phyloP scores from a whole-genome alignment of 2,113 vertebrate genomes.

The Neodon shergylaensis region DNA sequence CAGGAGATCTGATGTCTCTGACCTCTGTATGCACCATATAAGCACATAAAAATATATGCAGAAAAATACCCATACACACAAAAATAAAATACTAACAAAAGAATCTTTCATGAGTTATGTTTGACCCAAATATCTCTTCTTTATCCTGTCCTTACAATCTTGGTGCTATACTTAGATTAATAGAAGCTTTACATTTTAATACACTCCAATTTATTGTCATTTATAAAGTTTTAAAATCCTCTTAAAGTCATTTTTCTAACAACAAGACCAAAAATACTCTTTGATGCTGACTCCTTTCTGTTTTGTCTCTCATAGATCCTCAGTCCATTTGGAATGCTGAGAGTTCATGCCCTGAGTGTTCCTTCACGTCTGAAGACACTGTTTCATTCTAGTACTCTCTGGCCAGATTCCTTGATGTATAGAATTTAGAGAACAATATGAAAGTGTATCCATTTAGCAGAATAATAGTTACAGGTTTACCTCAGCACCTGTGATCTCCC shows the following conservation, averaged over 20 bases:
- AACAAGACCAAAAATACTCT: neutral
- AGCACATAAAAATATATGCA: neutral
- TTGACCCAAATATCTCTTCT: neutral
- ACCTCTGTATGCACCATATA: too few relatives aligned
- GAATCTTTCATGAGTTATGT: neutral
- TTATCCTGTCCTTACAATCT: neutral
- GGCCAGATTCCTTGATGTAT: neutral
- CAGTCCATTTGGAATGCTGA: neutral
- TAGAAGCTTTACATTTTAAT: neutral
- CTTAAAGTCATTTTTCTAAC: neutral
- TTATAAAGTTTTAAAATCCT: neutral
- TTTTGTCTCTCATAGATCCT: neutral
- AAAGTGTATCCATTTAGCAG: neutral
- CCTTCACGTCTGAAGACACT: neutral
- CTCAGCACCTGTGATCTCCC: neutral
- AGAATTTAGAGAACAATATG: neutral
- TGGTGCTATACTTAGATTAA: neutral
- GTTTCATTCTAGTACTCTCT: neutral
- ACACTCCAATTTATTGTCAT: neutral
- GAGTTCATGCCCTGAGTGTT: neutral
- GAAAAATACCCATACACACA: neutral
- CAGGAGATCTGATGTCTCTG: neutral
- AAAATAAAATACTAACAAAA: neutral
- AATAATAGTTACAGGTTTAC: neutral
- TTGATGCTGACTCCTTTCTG: neutral